These are phyloP conservation scores for Sinotaia quadrata DNA, from an alignment of 2,888 invertebrate genomes.

Conservation along the genomic window DNA sequence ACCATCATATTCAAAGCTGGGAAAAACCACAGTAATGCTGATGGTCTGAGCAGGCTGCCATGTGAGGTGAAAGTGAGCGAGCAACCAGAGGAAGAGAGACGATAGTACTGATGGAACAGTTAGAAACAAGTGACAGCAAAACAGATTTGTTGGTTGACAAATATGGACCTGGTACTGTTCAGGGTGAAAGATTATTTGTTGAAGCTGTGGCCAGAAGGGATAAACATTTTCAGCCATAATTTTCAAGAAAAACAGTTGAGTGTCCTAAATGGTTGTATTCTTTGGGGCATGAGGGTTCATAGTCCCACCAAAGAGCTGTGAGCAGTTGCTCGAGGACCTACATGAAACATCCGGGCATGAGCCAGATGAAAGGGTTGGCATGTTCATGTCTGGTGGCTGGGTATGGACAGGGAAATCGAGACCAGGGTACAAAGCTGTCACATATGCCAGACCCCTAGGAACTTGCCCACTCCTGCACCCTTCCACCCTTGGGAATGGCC, in stretches of 20 bases:
- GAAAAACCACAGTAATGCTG: slow-evolving; percentile 5
- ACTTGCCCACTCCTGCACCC: slow-evolving; percentile 41
- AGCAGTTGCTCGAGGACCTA: slow-evolving; percentile 18
- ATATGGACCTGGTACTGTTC: slow-evolving; percentile 12
- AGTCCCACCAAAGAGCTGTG: slow-evolving; percentile 14
- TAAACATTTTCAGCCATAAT: neutral
- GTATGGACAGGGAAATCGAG: slow-evolving; percentile 13
- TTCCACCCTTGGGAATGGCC: slow-evolving; percentile 55
- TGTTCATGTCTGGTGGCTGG: slow-evolving; percentile 14
- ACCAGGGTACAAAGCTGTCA: neutral
- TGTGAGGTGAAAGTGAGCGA: neutral
- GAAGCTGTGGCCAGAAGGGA: slow-evolving; percentile 22
- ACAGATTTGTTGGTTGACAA: neutral
- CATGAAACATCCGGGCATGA: slow-evolving; percentile 29
- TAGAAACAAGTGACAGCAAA: slow-evolving; percentile 4
- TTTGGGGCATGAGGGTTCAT: slow-evolving; percentile 25
- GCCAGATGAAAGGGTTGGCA: slow-evolving; percentile 29
- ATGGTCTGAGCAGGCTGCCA: slow-evolving; percentile 18
- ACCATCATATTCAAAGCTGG: no score
- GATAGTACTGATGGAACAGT: neutral
- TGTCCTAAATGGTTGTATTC: no score
- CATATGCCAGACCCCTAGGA: slow-evolving; percentile 38
- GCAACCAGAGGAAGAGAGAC: neutral
- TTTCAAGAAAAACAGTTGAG: slow-evolving; percentile 1
- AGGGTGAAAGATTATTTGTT: slow-evolving; percentile 15